Evolutionary conservation across 2,797 vertebrate species (phyloP).

Genomic region (Micrastur ruficollis): DNA sequence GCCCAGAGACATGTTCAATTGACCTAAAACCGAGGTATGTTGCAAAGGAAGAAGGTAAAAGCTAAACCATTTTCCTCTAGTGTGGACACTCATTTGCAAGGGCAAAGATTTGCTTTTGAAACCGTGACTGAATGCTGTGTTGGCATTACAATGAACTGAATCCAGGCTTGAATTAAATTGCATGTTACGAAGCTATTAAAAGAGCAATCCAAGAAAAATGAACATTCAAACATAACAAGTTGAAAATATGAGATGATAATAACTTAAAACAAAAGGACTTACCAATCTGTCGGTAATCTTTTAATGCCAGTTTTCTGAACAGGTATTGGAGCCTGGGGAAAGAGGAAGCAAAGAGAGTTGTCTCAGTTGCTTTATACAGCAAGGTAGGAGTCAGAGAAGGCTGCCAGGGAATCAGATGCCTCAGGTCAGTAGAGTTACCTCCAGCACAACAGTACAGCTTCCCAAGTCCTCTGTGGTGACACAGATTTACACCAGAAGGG

Average conservation of each 20-base stretch:
- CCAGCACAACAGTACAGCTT: background rate
- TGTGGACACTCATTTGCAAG: background rate
- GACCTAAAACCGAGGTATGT: background rate
- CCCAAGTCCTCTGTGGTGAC: background rate
- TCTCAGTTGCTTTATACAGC: background rate
- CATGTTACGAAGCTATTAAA: background rate
- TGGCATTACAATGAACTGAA: background rate
- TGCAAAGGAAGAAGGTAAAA: background rate
- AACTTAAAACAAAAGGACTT: background rate
- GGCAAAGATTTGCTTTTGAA: background rate
- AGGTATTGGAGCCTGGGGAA: background rate
- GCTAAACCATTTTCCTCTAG: background rate
- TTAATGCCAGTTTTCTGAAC: background rate
- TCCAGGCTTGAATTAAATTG: background rate
- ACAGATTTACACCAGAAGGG: background rate
- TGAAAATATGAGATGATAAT: background rate
- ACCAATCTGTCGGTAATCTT: background rate
- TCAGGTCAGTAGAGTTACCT: background rate
- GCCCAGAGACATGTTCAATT: background rate
- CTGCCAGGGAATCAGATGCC: background rate
- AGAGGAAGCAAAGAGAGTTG: background rate
- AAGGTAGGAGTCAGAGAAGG: background rate
- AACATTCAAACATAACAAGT: background rate
- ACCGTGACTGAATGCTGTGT: background rate
- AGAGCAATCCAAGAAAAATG: background rate